Evolutionary conservation across 2,888 invertebrate genomes (phyloP).

Genomic region (Zaprionus bogoriensis): DNA sequence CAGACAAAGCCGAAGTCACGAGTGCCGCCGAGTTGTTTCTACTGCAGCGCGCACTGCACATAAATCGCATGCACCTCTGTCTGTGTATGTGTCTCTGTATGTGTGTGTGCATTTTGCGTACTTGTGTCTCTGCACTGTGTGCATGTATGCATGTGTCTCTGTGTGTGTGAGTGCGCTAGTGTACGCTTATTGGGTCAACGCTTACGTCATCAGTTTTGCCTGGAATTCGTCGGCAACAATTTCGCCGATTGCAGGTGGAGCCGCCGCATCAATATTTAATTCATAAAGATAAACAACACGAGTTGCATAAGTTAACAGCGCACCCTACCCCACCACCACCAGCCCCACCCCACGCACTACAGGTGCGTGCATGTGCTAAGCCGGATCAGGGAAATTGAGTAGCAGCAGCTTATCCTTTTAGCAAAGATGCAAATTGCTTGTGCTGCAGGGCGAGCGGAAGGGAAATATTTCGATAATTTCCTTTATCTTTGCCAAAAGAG

Average conservation of each 20-base stretch:
- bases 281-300: constrained; percentile 35
- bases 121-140: too few relatives aligned
- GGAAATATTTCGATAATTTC: not conserved
- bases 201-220: constrained; percentile 74
- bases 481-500: not conserved
- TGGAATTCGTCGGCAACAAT: constrained; percentile 57
- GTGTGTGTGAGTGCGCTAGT: constrained; percentile 7
- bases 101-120: too few relatives aligned
- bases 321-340: not conserved
- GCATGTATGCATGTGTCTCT: constrained; percentile 5
- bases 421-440: too few relatives aligned
- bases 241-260: constrained; percentile 50
- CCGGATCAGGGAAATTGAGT: not conserved
- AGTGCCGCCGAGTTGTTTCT: constrained; percentile 58
- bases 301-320: not conserved
- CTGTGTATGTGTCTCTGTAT: constrained; percentile 20
- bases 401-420: not conserved
- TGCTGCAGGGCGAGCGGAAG: too few relatives aligned
- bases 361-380: not conserved
- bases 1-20: constrained; percentile 78
- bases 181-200: constrained; percentile 72
- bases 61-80: constrained; percentile 60
- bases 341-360: not conserved
- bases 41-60: constrained; percentile 54
- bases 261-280: constrained; percentile 32